Base-by-base conservation (phyloP, 2,797 vertebrate species). In the Phalloptychus januarius region DNA sequence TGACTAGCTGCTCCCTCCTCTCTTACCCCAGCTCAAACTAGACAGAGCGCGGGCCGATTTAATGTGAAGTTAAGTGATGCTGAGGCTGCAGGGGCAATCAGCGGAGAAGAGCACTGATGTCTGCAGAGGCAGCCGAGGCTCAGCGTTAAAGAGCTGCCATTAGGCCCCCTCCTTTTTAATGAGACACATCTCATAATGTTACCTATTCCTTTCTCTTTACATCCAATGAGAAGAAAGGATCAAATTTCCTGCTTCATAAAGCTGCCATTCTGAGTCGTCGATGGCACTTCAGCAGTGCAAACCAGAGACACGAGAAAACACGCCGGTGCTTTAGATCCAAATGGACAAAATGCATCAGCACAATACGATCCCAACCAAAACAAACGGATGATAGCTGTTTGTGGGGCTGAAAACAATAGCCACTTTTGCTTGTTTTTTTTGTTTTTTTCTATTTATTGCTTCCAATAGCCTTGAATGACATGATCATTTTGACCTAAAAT, bases 21-120 rank as follows among this genome's bases (percentile, higher is more conserved):
- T 87, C 81, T 75, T 89, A 81, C 86, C 87, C 85, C 56, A 61
- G 88, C 90, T 89, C 85, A 89, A 87, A 93, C 90, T 73, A 93
- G 91, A 88, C 85, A 67, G 84, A 85, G 90, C 86, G 75, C 83
- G 88, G 86, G 86, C 79, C 86, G 65, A 82, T 88, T 92, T 94
- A 93, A 95, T 93, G 90, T 89, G 87, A 90, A 90, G 91, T 90
- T 95, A 94, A 94, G 93, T 93, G 93, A 94, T 93, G 90, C 93
- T 88, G 94, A 94, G 88, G 91, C 92, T 91, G 90, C 93, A 91
- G 87, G 84, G 75, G 89, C 91, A 94, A 93, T 92, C 91, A 89
- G 88, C 71, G 88, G 79, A 72, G 88, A 89, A 72, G 88, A 89
- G 85, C 88, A 87, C 86, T 85, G 91, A 90, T 92, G 91, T 93